phyloP scores from a whole-genome alignment of 2,113 vertebrate genomes.

The Etheostoma cragini region DNA sequence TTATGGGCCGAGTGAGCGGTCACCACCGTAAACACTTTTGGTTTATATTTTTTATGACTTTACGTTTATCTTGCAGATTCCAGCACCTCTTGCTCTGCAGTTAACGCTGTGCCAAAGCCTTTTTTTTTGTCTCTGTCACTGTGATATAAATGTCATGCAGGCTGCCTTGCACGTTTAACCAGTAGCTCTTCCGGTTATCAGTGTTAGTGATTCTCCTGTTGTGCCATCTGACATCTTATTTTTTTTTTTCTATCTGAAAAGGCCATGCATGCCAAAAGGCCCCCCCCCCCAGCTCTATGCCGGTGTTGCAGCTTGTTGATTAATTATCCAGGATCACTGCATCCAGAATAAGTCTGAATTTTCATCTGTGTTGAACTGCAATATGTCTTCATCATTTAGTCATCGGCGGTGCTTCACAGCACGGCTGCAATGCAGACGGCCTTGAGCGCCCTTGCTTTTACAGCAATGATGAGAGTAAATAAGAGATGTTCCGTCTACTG shows the following conservation, averaged over 20 bases:
- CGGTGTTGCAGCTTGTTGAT: conserved; percentile 44
- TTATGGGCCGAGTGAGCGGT: conserved; percentile 23
- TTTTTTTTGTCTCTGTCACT: conserved; percentile 29
- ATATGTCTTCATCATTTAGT: conserved; percentile 45
- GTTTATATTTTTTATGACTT: conserved; percentile 15
- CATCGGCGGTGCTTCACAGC: conserved; percentile 26
- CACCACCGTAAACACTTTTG: conserved; percentile 16
- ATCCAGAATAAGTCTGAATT: conserved; percentile 32
- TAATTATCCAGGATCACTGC: conserved; percentile 52
- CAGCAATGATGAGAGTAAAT: conserved; percentile 41
- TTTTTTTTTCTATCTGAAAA: conserved; percentile 59
- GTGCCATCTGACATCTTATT: conserved; percentile 22
- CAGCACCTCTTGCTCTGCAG: conserved; percentile 21
- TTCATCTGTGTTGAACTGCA: conserved; percentile 34
- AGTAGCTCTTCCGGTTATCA: conserved; percentile 54
- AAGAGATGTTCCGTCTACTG: conserved; percentile 41
- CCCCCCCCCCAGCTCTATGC: conserved; percentile 4
- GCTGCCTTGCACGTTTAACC: conserved; percentile 20
- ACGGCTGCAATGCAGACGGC: conserved; percentile 56
- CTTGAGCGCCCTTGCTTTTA: conserved; percentile 43
- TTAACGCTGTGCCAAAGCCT: conserved; percentile 7
- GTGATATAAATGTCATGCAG: conserved; percentile 54
- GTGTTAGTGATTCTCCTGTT: conserved; percentile 31
- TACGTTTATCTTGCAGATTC: conserved; percentile 8
- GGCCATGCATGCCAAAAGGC: conserved; percentile 50